Base-by-base conservation (phyloP, 2,888 invertebrate species). In the Meta bourneti region DNA sequence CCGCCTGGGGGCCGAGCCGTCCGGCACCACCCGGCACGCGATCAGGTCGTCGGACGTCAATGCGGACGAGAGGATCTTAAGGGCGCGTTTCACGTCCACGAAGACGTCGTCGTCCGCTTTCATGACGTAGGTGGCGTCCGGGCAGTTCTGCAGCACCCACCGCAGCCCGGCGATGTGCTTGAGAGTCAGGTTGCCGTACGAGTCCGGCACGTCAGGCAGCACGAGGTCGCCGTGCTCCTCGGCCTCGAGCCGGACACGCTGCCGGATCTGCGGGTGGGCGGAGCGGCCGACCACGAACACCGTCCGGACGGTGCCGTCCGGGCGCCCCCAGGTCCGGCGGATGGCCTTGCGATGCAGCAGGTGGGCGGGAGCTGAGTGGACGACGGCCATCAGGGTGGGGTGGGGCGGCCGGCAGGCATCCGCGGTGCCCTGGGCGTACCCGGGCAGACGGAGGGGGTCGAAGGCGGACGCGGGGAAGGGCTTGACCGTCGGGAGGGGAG, bases 161-260 rank as follows among this genome's bases (percentile, higher is more conserved):
- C 97, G 97, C 71, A 97, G 95, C 0, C 96, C 97, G 96, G 97
- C 97, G 8, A 97, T 96, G 94, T 98, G 97, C 94, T 98, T 98
- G 94, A 97, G 97, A 0, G 98, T 98, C 95, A 98, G 96, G 94
- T 98, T 98, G 82, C 96, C 96, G 94, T 98, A 98, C 0, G 96
- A 96, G 95, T 98, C 98, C 74, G 96, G 93, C 94, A 97, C 98
- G 89, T 96, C 96, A 0, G 97, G 97, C 94, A 97, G 97, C 19
- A 98, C 96, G 83, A 98, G 95, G 94, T 98, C 98, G 0, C 95
- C 95, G 94, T 96, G 95, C 0, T 95, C 94, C 7, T 93, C 88
- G 74, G 94, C 97, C 97, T 94, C 94, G 7, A 95, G 94, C 7
- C 95, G 94, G 8, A 96, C 93, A 51, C 94, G 92, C 6, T 91